Percentiles rank a stretch among this genome's conserved stretches.
These are phyloP conservation scores for Malthinus seriepunctatus DNA, from an alignment of 2,888 invertebrate species.

Conservation along the genomic window DNA sequence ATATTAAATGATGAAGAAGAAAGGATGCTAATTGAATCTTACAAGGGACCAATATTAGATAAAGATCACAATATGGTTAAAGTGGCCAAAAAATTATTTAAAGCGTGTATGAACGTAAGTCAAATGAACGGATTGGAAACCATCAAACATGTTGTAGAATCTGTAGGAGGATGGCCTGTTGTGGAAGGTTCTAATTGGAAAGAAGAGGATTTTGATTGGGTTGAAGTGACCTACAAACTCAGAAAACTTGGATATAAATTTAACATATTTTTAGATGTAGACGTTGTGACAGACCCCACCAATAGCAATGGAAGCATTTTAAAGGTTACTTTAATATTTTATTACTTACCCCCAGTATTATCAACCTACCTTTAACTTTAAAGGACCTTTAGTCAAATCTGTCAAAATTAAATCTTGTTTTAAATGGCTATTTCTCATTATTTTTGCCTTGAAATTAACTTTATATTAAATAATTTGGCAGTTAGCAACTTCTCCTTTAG, in stretches of 20 bases:
- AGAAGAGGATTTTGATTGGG: constrained; percentile 49
- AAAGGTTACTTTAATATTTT: constrained; percentile 11
- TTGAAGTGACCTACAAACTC: constrained; percentile 43
- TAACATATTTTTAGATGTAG: constrained; percentile 44
- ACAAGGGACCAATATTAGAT: constrained; percentile 25
- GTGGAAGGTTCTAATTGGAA: constrained; percentile 55
- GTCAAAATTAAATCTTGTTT: no score
- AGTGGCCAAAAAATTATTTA: constrained; percentile 36
- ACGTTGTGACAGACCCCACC: neutral
- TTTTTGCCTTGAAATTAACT: no score
- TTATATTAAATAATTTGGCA: no score
- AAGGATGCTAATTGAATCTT: constrained; percentile 8
- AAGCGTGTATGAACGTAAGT: constrained; percentile 48
- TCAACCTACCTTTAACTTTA: no score
- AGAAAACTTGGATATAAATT: constrained; percentile 46
- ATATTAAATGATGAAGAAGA: constrained; percentile 1
- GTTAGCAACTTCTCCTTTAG: no score
- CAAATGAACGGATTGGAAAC: constrained; percentile 45
- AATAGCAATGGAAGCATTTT: constrained; percentile 5
- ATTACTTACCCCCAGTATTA: no score
- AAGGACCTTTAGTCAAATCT: no score
- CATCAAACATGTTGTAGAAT: constrained; percentile 48
- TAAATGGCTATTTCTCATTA: no score
- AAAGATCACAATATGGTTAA: constrained; percentile 33
- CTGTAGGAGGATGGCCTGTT: constrained; percentile 64